Evolutionary conservation across 2,888 invertebrate species (phyloP).

Genomic region (Eumacrocentrus americanus): DNA sequence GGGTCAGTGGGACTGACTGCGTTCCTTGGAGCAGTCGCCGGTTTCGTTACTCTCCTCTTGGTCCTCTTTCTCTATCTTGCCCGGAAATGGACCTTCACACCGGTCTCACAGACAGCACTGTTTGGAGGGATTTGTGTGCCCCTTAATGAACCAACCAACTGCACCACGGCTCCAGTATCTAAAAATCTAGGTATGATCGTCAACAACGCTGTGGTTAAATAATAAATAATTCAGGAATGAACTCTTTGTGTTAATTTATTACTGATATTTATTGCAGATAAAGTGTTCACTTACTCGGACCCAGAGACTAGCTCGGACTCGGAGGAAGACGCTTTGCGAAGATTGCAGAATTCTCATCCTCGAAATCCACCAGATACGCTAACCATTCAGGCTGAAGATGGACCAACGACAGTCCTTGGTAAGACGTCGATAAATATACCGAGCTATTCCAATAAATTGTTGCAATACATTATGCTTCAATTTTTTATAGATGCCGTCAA

Average conservation of each 20-base stretch:
- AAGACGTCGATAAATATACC: slow-evolving; percentile 22
- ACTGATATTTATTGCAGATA: slow-evolving; percentile 59
- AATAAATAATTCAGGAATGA: neutral
- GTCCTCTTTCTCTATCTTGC: slow-evolving; percentile 87
- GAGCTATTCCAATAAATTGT: neutral
- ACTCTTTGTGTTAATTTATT: too few species aligned
- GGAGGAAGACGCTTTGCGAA: slow-evolving; percentile 73
- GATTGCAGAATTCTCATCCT: slow-evolving; percentile 59
- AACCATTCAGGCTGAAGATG: slow-evolving; percentile 63
- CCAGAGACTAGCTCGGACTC: slow-evolving; percentile 77
- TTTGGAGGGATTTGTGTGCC: slow-evolving; percentile 62
- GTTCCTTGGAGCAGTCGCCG: slow-evolving; percentile 85
- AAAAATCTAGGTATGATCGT: slow-evolving; percentile 56
- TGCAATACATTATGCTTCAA: neutral
- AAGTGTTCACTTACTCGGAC: slow-evolving; percentile 70
- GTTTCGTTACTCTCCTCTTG: slow-evolving; percentile 80
- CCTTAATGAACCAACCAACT: slow-evolving; percentile 56
- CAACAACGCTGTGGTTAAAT: too few species aligned
- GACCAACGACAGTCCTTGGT: slow-evolving; percentile 53
- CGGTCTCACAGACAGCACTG: slow-evolving; percentile 59
- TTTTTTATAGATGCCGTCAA: slow-evolving; percentile 46
- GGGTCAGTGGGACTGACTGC: slow-evolving; percentile 84
- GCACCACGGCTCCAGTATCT: slow-evolving; percentile 51
- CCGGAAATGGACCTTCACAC: slow-evolving; percentile 75
- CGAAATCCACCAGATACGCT: slow-evolving; percentile 54